Percentiles rank a stretch among this genome's conserved stretches.
phyloP scores from a whole-genome alignment of 2,113 vertebrate genomes.

The Cairina moschata region DNA sequence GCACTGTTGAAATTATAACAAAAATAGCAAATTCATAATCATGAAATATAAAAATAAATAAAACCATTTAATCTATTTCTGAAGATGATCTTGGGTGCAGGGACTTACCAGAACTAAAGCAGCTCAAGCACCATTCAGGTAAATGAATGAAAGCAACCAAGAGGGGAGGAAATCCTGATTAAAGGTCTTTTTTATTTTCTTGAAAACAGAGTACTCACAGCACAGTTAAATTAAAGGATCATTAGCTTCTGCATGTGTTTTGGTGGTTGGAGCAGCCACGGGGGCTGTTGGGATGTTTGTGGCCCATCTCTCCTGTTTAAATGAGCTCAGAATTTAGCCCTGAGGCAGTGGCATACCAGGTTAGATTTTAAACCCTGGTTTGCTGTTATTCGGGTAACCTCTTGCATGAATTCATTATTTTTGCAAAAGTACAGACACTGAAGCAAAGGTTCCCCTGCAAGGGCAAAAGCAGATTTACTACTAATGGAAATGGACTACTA shows the following conservation, averaged over 20 bases:
- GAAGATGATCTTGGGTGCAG: neutral
- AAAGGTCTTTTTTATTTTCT: neutral
- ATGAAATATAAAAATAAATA: neutral
- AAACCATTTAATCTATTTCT: neutral
- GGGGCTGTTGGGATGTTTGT: neutral
- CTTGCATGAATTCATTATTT: constrained; percentile 71
- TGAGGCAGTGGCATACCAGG: constrained; percentile 21
- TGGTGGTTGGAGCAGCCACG: neutral
- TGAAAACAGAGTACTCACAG: neutral
- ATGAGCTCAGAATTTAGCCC: neutral
- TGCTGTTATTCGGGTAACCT: constrained; percentile 29
- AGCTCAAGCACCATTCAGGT: neutral
- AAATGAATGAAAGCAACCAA: neutral
- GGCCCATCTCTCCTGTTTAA: neutral
- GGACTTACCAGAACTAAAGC: neutral
- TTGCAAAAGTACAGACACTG: constrained; percentile 65
- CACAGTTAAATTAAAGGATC: neutral
- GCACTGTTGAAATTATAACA: neutral
- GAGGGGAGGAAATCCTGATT: neutral
- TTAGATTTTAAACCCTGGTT: constrained; percentile 40
- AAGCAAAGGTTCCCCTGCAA: constrained; percentile 70
- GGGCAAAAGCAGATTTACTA: constrained; percentile 79
- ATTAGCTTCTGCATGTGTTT: neutral
- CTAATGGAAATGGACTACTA: constrained; percentile 74
- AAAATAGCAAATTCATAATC: neutral